Base-by-base conservation (phyloP, 2,113 vertebrate species). In the Macheiramphus alcinus region DNA sequence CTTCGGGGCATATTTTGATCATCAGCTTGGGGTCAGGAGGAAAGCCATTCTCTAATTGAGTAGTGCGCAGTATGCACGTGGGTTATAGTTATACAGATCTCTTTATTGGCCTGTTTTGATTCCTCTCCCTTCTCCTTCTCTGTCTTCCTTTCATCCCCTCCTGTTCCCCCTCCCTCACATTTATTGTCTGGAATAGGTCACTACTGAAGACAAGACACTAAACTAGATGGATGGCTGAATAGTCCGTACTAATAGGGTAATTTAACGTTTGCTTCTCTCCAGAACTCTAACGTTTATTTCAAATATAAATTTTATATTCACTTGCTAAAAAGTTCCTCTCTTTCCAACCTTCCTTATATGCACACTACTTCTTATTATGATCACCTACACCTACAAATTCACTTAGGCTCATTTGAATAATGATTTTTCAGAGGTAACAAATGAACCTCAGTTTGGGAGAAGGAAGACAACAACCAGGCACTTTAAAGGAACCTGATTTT, bases 151-250 rank as follows among this genome's bases (percentile, higher is more conserved):
- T 55, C 93, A 78, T 70, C 48, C 36, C 62, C 61, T 92, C 40
- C 66, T 53, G 34, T 73, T 91, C 53, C 29, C 45, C 29, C 40
- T 89, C 68, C 36, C 42, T 85, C 76, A 47, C 47, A 40, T 93
- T 91, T 93, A 93, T 93, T 26, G 6, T 95, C 87, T 94, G 55
- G 78, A 94, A 91, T 93, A 97, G 94, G 94, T 96, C 89, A 90
- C 79, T 92, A 18, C 81, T 83, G 87, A 94, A 94, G 93, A 93
- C 91, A 97, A 85, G 84, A 87, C 89, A 90, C 70, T 95, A 95
- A 97, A 95, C 81, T 76, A 96, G 89, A 96, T 86, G 87, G 94
- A 97, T 95, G 74, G 84, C 79, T 80, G 89, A 91, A 93, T 18
- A 72, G 86, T 80, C 89, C 3, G 10, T 73, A 62, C 96, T 95